These are phyloP conservation scores for Spialia ferax DNA, from an alignment of 2,888 invertebrate genomes.

Conservation along the genomic window DNA sequence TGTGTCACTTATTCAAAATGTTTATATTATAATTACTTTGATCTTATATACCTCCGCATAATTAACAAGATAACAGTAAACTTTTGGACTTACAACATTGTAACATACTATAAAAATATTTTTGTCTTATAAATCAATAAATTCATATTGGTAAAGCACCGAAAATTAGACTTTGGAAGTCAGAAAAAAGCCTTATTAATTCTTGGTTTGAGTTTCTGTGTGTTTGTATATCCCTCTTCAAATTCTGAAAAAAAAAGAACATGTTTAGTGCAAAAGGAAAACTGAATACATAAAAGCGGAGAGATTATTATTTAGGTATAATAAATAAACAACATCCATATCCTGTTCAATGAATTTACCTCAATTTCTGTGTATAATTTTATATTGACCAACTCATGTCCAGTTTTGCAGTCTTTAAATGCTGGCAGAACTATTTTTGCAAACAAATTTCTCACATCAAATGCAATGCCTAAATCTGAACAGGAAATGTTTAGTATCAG, in stretches of 20 bases:
- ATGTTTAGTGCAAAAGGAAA: not conserved
- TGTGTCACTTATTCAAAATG: too few species aligned
- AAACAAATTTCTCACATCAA: conserved; percentile 66
- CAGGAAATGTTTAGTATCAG: conserved; percentile 58
- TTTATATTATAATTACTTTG: too few species aligned
- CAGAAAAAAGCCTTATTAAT: not conserved
- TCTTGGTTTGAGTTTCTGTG: not conserved
- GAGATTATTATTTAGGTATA: too few species aligned
- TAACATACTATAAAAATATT: not conserved
- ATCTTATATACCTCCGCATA: not conserved
- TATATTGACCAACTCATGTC: conserved; percentile 57
- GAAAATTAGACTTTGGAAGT: not conserved
- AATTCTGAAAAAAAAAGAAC: conserved; percentile 1
- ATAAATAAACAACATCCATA: too few species aligned
- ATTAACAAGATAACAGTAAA: not conserved
- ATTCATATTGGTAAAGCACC: not conserved
- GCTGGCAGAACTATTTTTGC: conserved; percentile 60
- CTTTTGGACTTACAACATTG: not conserved
- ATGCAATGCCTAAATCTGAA: conserved; percentile 55
- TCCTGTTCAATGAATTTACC: conserved; percentile 53
- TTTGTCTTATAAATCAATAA: too few species aligned
- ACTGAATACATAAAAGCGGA: too few species aligned
- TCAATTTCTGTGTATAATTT: conserved; percentile 64
- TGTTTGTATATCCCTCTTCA: not conserved
- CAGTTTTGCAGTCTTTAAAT: conserved; percentile 45